Base-by-base conservation (phyloP, 2,797 vertebrate genomes). In the Eremophila alpestris region DNA sequence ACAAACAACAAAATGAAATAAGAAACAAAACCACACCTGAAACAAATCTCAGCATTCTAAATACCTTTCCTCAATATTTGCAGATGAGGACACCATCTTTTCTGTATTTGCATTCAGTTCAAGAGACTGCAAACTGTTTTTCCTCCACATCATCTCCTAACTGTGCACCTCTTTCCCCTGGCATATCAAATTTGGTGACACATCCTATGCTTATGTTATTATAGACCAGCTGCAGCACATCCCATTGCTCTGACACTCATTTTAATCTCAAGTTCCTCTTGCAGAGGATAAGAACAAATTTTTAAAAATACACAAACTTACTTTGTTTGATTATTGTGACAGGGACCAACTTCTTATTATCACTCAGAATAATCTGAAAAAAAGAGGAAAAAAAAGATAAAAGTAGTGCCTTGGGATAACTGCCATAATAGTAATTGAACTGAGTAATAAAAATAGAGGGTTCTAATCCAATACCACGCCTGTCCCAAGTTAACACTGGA, bases 291-390 rank as follows among this genome's bases (percentile, higher is more conserved):
- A 36, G 38, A 69, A 87, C 34, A 9, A 48, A 83, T 46, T 83
- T 67, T 38, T 11, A 81, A 77, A 84, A 83, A 71, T 16, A 13
- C 7, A 27, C 26, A 51, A 89, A 45, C 74, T 98, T 98, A 98
- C 98, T 98, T 98, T 98, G 97, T 69, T 98, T 98, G 90, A 98
- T 98, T 95, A 98, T 95, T 69, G 97, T 98, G 93, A 98, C 87
- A 86, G 98, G 98, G 55, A 98, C 94, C 46, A 98, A 65, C 63
- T 97, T 97, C 94, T 94, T 98, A 87, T 97, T 95, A 96, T 97
- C 97, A 93, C 94, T 70, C 24, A 96, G 38, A 90, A 97, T 32
- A 94, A 95, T 91, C 98, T 98, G 90, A 89, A 96, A 90, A 69
- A 55, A 92, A 40, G 54, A 4, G 6, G 46, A 10, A 29, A 52